Evolutionary conservation across 2,113 vertebrate genomes (phyloP).

Genomic region (Cromileptes altivelis): DNA sequence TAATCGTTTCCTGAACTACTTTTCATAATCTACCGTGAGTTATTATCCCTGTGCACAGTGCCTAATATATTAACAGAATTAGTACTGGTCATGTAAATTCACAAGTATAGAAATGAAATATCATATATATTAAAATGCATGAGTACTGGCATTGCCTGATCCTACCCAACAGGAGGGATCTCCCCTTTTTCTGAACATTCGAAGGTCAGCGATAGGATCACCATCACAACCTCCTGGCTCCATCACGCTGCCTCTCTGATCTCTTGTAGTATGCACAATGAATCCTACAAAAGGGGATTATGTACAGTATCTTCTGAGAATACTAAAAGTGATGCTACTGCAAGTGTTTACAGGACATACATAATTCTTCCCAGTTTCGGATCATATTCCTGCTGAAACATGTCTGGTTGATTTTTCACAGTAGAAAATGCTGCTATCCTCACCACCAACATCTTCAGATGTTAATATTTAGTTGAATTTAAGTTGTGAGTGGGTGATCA

Average conservation of each 20-base stretch:
- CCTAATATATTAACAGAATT: conserved; percentile 5
- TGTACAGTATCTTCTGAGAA: no score
- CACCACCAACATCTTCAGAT: no score
- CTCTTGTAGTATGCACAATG: not conserved
- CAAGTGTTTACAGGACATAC: no score
- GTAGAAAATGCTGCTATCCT: no score
- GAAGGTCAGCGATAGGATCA: not conserved
- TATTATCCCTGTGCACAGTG: not conserved
- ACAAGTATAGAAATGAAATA: not conserved
- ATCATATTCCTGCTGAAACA: no score
- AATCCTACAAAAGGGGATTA: not conserved
- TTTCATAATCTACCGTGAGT: conserved; percentile 42
- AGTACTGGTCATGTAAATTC: conserved; percentile 16
- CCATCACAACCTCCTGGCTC: not conserved
- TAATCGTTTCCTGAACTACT: conserved; percentile 37
- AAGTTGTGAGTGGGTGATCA: no score
- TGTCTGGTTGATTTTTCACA: no score
- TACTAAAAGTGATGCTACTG: no score
- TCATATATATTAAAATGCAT: not conserved
- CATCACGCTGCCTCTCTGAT: not conserved
- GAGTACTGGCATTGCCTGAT: not conserved
- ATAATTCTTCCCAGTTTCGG: no score
- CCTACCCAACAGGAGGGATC: not conserved
- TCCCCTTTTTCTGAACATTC: not conserved
- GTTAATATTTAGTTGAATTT: no score